Percentiles rank a stretch among this genome's conserved stretches.
Conservation (phyloP, 2,888 invertebrate species). For the Eilema griseolum region DNA sequence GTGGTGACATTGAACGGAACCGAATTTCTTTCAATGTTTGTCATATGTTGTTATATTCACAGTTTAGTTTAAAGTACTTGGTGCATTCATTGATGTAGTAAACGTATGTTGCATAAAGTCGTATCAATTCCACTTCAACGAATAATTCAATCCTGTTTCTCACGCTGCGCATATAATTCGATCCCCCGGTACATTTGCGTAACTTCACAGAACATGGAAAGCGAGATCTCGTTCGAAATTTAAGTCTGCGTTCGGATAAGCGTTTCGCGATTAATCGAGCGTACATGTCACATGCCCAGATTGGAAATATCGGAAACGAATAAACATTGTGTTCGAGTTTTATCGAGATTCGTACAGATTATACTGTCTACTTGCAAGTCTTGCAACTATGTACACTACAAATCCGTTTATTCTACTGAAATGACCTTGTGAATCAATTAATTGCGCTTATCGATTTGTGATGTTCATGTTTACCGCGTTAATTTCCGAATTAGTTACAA, state of each 20-base stretch:
- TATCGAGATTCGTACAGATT: constrained; percentile 39
- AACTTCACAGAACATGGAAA: constrained; percentile 58
- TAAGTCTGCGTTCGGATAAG: constrained; percentile 56
- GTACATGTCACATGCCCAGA: constrained; percentile 55
- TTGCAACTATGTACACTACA: not conserved
- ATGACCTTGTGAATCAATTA: constrained; percentile 38
- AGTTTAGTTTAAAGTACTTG: not conserved
- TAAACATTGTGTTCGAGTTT: constrained; percentile 37
- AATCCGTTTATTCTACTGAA: not conserved
- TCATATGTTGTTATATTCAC: not conserved
- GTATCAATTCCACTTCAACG: constrained; percentile 4
- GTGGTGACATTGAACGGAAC: constrained; percentile 2
- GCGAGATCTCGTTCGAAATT: constrained; percentile 59
- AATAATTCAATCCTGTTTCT: constrained; percentile 26
- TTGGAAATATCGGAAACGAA: constrained; percentile 54
- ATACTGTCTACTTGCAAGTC: constrained; percentile 20
- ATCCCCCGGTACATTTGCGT: constrained; percentile 45
- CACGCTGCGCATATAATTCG: constrained; percentile 37
- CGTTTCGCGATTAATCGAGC: constrained; percentile 59
- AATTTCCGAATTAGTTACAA: constrained; percentile 5
- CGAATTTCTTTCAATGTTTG: not conserved
- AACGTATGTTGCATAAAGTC: constrained; percentile 14
- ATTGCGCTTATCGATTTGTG: constrained; percentile 31
- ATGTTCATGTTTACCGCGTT: constrained; percentile 8
- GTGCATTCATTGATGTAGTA: not conserved